Evolutionary conservation across 2,797 vertebrate species (phyloP).

Genomic region (Meda fulgida): DNA sequence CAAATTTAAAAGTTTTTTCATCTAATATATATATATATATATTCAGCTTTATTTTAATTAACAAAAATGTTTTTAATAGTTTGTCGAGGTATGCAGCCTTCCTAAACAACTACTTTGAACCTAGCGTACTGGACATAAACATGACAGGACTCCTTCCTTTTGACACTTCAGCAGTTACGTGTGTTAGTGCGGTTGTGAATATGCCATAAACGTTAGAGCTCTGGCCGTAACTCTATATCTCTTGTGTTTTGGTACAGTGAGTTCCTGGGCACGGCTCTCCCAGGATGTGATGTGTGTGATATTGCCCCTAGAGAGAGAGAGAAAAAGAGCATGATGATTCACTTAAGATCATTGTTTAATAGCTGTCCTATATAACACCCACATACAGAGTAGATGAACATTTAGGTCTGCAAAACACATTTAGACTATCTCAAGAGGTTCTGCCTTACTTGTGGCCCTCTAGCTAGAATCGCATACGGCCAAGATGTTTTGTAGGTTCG

Average conservation of each 20-base stretch:
- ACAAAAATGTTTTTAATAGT: not conserved
- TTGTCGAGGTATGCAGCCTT: not conserved
- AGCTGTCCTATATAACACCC: constrained; percentile 61
- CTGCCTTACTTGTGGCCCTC: constrained; percentile 16
- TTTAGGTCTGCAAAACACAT: not conserved
- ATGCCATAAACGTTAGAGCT: constrained; percentile 13
- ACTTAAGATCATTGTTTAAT: constrained; percentile 61
- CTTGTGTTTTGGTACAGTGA: constrained; percentile 51
- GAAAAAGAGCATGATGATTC: constrained; percentile 61
- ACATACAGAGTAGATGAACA: constrained; percentile 34
- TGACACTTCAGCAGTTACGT: not conserved
- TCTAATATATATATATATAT: not conserved
- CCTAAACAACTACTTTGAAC: not conserved
- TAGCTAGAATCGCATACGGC: not conserved
- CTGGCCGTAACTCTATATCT: not conserved
- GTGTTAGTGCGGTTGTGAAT: not conserved
- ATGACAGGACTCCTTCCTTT: not conserved
- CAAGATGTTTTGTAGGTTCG: not conserved
- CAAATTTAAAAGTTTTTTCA: not conserved
- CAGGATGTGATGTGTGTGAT: constrained; percentile 44
- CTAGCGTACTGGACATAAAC: not conserved
- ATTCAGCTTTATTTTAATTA: not conserved
- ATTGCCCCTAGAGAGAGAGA: constrained; percentile 46
- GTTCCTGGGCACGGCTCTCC: constrained; percentile 55
- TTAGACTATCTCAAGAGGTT: constrained; percentile 3